These are phyloP conservation scores for Acyrthosiphon pisum DNA, from an alignment of 1,140 invertebrate genomes.

Conservation along the genomic window DNA sequence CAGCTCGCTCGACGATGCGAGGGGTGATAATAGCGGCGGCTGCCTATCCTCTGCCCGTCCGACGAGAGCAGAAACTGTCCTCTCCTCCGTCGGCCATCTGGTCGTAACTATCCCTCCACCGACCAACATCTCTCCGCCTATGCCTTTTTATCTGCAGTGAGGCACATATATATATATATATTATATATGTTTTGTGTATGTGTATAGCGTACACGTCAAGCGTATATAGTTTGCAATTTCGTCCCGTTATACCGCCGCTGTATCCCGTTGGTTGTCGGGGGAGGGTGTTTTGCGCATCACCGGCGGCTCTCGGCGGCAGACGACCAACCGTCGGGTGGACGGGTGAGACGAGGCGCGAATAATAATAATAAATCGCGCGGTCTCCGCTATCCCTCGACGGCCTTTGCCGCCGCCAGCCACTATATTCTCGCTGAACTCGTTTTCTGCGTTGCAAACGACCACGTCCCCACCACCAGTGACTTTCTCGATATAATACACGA, in stretches of 20 bases:
- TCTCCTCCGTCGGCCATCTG: background rate
- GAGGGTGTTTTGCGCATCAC: constrained; percentile 34
- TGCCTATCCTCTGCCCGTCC: background rate
- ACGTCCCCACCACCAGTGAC: background rate
- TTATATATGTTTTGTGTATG: background rate
- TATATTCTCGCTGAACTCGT: background rate
- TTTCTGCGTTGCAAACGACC: background rate
- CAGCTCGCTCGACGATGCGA: constrained; percentile 11
- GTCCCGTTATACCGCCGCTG: background rate
- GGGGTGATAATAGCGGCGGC: constrained; percentile 39
- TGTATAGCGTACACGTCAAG: background rate
- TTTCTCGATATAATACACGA: constrained; percentile 18
- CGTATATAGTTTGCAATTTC: background rate
- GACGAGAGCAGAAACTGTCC: background rate
- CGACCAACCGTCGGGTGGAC: background rate
- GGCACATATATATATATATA: background rate
- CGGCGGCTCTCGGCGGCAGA: background rate
- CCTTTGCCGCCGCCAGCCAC: background rate
- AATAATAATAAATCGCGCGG: constrained; percentile 31
- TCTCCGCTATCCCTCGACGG: background rate
- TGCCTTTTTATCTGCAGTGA: background rate
- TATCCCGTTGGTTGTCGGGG: too few species aligned
- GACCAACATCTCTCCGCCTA: background rate
- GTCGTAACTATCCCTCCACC: background rate
- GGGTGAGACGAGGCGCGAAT: constrained; percentile 22